Evolutionary conservation across 2,797 vertebrate genomes (phyloP).

Genomic region (Bovichtus variegatus): DNA sequence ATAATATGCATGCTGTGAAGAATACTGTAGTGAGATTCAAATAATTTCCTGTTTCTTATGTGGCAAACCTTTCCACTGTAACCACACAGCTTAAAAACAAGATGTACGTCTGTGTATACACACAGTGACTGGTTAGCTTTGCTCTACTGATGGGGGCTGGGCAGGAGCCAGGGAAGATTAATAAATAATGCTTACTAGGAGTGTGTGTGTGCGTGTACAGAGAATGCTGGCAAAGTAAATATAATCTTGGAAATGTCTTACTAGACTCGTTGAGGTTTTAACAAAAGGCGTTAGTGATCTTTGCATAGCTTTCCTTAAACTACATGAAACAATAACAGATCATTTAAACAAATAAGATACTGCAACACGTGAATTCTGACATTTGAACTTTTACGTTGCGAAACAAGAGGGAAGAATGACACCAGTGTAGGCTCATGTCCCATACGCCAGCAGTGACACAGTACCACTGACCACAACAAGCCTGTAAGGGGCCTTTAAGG

Average conservation of each 20-base stretch:
- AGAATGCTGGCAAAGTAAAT: slow-evolving; percentile 13
- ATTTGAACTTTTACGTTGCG: neutral
- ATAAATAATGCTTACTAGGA: slow-evolving; percentile 30
- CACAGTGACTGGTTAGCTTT: slow-evolving; percentile 19
- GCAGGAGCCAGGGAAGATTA: slow-evolving; percentile 25
- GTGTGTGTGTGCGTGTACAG: neutral
- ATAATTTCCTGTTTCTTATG: neutral
- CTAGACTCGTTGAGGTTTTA: neutral
- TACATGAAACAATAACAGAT: neutral
- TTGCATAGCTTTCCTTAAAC: neutral
- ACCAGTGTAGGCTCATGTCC: neutral
- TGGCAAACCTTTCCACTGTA: neutral
- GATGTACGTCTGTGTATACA: neutral
- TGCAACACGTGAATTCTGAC: neutral
- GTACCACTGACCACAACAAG: neutral
- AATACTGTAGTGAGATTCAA: neutral
- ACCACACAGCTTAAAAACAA: neutral
- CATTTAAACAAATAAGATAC: neutral
- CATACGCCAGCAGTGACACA: neutral
- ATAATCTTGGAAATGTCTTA: neutral
- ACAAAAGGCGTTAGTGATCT: neutral
- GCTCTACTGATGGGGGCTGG: slow-evolving; percentile 26
- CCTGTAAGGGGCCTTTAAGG: neutral
- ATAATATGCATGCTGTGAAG: neutral
- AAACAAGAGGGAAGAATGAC: neutral